Evolutionary conservation across 1,140 invertebrate species (phyloP).

Genomic region (Colletes gigas): DNA sequence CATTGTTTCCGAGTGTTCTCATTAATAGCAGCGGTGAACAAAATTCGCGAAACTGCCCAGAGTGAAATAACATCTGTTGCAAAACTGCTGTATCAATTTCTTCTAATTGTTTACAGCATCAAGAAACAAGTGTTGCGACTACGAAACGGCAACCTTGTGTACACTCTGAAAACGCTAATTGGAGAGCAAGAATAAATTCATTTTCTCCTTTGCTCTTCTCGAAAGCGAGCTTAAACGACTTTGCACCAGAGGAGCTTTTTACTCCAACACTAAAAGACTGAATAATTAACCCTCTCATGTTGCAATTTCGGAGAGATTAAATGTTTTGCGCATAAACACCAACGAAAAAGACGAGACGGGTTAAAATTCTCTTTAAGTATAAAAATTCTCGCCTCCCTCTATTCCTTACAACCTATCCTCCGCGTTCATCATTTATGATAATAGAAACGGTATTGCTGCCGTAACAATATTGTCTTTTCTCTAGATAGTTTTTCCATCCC

Average conservation of each 20-base stretch:
- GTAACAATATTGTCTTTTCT: neutral
- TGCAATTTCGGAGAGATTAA: conserved; percentile 1
- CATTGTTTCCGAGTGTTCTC: too few relatives aligned
- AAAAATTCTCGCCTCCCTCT: too few relatives aligned
- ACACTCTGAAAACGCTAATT: neutral
- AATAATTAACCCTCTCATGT: conserved; percentile 19
- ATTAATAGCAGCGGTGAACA: too few relatives aligned
- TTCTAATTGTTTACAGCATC: too few relatives aligned
- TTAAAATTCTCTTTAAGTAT: neutral
- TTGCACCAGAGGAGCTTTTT: neutral
- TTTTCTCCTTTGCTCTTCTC: neutral
- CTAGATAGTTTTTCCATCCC: neutral
- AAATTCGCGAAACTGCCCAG: neutral
- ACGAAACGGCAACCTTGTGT: neutral
- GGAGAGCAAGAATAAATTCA: conserved; percentile 5
- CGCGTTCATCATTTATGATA: neutral
- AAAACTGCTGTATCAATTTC: neutral
- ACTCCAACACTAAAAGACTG: neutral
- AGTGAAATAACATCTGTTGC: neutral
- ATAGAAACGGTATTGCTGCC: neutral
- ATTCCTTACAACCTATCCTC: neutral
- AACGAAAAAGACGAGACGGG: too few relatives aligned
- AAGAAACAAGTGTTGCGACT: neutral
- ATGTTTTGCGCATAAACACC: neutral
- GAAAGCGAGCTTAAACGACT: conserved; percentile 12